Evolutionary conservation across 2,113 vertebrate genomes (phyloP), one percentile per base, ranked within the genome.

Genomic region (Nerophis ophidion): DNA sequence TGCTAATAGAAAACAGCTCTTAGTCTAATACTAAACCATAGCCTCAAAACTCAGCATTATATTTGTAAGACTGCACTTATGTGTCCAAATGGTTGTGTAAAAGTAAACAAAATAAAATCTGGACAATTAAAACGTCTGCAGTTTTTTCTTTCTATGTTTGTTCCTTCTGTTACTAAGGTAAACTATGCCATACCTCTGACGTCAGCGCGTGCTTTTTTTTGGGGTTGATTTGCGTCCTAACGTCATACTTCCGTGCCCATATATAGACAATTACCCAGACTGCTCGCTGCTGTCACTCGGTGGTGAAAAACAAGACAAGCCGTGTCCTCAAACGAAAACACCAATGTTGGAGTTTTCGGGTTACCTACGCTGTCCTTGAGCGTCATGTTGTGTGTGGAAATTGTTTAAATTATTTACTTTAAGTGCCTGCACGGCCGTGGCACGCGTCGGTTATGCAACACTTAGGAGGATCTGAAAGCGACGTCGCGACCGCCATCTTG

Each of bases 121-220:
- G 26, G 26, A 26, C 35, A 51, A 66, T 77, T 64, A 61, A 63
- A 78, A 71, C 40, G 34, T 54, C 67, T 50, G 46, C 58, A 33
- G 70, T 69, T 68, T 79, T 84, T 61, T 71, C 74, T 61, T 70
- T 83, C 71, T 84, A 79, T 84, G 86, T 87, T 77, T 87, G 84
- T 86, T 89, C 81, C 81, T 71, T 78, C 82, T 88, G 87, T 87
- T 88, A 77, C 84, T 71, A 87, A 76, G 86, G 87, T 74, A 80
- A 76, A 67, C 76, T 56, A 42, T 19, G 54, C 11, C 54, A 19
- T 62, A 84, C 85, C 54, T 71, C 66, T 54, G 40, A 87, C 86
- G 86, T 90, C 87, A 81, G 58, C 79, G 77, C 84, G 85, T 86
- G 79, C 70, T 80, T 75, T 71, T 76, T 84, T 80, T 80, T 42